phyloP scores from a whole-genome alignment of 2,888 invertebrate genomes.

The Monochamus alternatus region DNA sequence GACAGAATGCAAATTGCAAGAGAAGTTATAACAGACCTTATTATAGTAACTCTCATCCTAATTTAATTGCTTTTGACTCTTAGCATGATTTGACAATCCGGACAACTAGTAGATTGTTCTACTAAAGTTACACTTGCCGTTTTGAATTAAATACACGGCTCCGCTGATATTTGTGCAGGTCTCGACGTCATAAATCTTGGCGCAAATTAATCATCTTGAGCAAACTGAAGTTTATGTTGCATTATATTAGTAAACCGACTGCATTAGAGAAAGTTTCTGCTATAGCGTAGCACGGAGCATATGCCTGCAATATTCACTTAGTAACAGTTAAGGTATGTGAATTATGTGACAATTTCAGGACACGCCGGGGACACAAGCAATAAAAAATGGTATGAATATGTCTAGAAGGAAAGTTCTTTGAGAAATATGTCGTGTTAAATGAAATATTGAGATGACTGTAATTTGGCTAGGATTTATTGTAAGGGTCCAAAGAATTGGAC shows the following conservation, averaged over 20 bases:
- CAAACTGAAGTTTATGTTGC: constrained; percentile 16
- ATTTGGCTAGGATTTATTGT: not conserved
- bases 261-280: constrained; percentile 17
- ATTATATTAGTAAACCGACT: constrained; percentile 1
- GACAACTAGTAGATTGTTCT: not conserved
- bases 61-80: not conserved
- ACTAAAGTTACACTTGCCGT: not conserved
- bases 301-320: not conserved
- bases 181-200: constrained; percentile 3
- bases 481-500: not conserved
- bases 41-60: too few species aligned
- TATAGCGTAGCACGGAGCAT: not conserved
- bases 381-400: not conserved
- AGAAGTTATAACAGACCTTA: too few species aligned
- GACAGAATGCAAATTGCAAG: too few species aligned
- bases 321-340: not conserved
- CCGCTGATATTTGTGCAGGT: constrained; percentile 3
- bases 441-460: not conserved
- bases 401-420: not conserved
- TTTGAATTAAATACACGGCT: not conserved
- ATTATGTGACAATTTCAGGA: not conserved
- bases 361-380: not conserved
- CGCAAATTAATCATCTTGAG: constrained; percentile 17
- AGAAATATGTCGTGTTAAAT: not conserved
- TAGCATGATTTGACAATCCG: not conserved